Base-by-base conservation (phyloP, 2,113 vertebrate genomes). In the Pavo muticus region DNA sequence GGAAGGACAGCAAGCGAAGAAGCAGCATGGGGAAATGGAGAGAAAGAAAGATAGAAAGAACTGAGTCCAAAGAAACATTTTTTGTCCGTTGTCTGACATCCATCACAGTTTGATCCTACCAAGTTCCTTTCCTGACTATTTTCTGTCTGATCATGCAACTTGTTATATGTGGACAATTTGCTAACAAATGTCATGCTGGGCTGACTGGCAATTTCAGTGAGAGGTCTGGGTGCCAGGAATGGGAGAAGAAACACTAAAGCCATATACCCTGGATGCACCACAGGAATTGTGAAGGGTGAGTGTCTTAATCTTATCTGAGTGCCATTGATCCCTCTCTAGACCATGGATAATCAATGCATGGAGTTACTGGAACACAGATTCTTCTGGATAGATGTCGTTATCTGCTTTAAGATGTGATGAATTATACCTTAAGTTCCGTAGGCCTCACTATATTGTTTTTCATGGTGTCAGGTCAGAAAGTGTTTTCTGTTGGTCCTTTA, bases 271-370 rank as follows among this genome's bases (percentile, higher is more conserved):
- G 3, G 2, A 3, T 19, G 80, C 21, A 37, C 3, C 10, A 47
- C 3, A 45, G 23, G 17, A 27, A n/a, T 14, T 2, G 3, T 10
- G 7, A 15, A 73, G 11, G 23, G 14, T 40, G 19, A 2, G 0
- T 65, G n/a, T 50, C 47, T 77, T 81, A 35, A 7, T 57, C 48
- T 87, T 30, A 61, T 61, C 5, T 37, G 20, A 3, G 11, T 81
- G 44, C 30, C 63, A 20, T 59, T 11, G 6, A 65, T 42, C 14
- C 12, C 11, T 54, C 3, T 14, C 27, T 13, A 70, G n/a, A 14
- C 35, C 45, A 24, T 35, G 27, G 11, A 48, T 11, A 48, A 27
- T 19, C 16, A 70, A 30, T 23, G 14, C 39, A 17, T 29, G 47
- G 64, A 68, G 16, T n/a, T 14, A 25, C 14, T 52, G 17, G 27